These are phyloP conservation scores for Crossaster papposus DNA, from an alignment of 53 echinoderm and acorn worm genomes.

Conservation along the genomic window DNA sequence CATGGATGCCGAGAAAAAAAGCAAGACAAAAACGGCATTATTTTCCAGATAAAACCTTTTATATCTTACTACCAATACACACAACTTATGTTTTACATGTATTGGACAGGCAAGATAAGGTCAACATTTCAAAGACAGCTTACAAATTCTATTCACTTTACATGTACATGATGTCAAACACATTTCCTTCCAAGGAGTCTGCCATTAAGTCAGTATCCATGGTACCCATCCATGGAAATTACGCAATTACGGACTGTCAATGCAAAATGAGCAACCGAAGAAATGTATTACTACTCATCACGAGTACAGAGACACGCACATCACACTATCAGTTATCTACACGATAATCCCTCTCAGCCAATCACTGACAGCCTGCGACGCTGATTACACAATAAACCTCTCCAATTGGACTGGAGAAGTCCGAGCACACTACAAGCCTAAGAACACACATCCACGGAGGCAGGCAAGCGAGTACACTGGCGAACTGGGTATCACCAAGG, in stretches of 20 bases:
- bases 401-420: conserved; percentile 28
- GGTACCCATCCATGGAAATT: too few species aligned
- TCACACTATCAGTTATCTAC: neutral
- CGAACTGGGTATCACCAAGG: neutral
- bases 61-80: too few species aligned
- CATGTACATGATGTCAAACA: too few species aligned
- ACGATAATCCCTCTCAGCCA: neutral
- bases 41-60: too few species aligned
- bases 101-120: too few species aligned
- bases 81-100: too few species aligned
- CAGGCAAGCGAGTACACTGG: neutral
- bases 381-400: neutral
- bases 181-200: too few species aligned
- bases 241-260: neutral
- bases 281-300: neutral
- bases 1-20: too few species aligned
- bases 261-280: neutral
- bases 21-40: too few species aligned
- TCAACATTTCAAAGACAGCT: too few species aligned
- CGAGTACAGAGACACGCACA: neutral
- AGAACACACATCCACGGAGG: neutral
- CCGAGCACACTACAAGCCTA: neutral
- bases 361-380: neutral
- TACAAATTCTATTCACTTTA: too few species aligned
- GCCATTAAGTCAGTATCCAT: too few species aligned